phyloP scores from a whole-genome alignment of 1,140 invertebrate genomes.

The Glossosoma conforme region DNA sequence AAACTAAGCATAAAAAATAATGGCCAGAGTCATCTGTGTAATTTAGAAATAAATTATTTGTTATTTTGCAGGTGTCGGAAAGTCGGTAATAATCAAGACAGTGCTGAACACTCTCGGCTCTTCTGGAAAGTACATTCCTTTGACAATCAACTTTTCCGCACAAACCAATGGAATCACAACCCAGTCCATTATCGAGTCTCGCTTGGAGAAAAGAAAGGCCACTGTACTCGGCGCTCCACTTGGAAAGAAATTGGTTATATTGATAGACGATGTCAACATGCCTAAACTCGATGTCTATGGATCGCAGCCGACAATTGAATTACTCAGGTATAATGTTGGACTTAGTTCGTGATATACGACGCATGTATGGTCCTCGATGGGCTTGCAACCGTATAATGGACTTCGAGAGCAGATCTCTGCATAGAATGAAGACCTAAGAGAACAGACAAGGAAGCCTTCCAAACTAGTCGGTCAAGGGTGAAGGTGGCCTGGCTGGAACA shows the following conservation, averaged over 20 bases:
- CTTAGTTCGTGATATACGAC: too few species aligned
- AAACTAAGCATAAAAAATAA: too few species aligned
- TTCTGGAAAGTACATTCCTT: slow-evolving; percentile 60
- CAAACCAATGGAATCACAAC: slow-evolving; percentile 79
- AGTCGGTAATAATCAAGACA: slow-evolving; percentile 75
- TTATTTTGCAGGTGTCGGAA: slow-evolving; percentile 68
- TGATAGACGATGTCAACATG: slow-evolving; percentile 94
- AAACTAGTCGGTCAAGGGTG: too few species aligned
- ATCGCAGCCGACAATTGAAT: slow-evolving; percentile 84
- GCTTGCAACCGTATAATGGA: too few species aligned
- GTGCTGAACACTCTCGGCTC: slow-evolving; percentile 62
- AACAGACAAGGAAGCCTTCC: too few species aligned
- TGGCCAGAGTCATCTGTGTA: too few species aligned
- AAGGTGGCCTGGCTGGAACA: too few species aligned
- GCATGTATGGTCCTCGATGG: too few species aligned
- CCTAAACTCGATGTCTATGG: slow-evolving; percentile 79
- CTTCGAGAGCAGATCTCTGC: too few species aligned
- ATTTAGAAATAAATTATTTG: not conserved
- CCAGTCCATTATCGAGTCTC: slow-evolving; percentile 68
- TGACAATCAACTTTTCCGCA: slow-evolving; percentile 82
- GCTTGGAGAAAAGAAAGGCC: slow-evolving; percentile 76
- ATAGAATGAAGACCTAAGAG: too few species aligned
- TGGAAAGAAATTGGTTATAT: slow-evolving; percentile 77
- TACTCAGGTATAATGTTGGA: slow-evolving; percentile 76
- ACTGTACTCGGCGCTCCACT: slow-evolving; percentile 77